Base-by-base conservation (phyloP, 2,888 invertebrate genomes). In the Rhingia campestris region DNA sequence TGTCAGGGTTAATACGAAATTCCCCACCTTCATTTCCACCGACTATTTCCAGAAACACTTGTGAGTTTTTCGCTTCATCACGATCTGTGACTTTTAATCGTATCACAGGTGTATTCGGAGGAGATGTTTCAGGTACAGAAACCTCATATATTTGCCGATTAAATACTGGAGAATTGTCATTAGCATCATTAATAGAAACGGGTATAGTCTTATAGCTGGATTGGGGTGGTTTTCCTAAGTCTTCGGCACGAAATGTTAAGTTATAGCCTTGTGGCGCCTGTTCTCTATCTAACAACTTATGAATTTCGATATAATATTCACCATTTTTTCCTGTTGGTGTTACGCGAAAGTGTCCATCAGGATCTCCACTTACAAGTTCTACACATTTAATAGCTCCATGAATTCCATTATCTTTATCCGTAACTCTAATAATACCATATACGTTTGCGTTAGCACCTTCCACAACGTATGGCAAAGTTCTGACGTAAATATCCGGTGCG, bases 21-120 rank as follows among this genome's bases (percentile, higher is more conserved):
- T 97, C 96, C 0, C 95, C 96, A 5, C 96, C 96, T 89, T 97
- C 96, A 91, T 98, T 98, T 4, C 98, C 98, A 3, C 97, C 97
- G 3, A 97, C 97, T 67, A 99, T 97, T 91, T 96, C 95, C 82
- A 98, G 94, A 88, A 94, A 94, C 0, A 98, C 96, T 88, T 95
- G 94, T 5, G 97, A 96, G 90, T 97, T 97, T 89, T 93, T 94
- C 0, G 97, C 97, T 86, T 95, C 94, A 90, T 97, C 97, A 0
- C 94, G 94, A 91, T 98, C 98, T 14, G 94, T 95, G 0, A 98
- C 97, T 91, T 96, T 97, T 69, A 98, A 93, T 86, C 96, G 93
- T 86, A 98, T 95, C 49, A 99, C 94, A 0, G 97, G 97, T 63
- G 97, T 97, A 89, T 97, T 96, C 6, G 96, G 93, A 9, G 98